These are phyloP conservation scores for Platanista minor DNA, from an alignment of 2,113 vertebrate species.

Conservation along the genomic window DNA sequence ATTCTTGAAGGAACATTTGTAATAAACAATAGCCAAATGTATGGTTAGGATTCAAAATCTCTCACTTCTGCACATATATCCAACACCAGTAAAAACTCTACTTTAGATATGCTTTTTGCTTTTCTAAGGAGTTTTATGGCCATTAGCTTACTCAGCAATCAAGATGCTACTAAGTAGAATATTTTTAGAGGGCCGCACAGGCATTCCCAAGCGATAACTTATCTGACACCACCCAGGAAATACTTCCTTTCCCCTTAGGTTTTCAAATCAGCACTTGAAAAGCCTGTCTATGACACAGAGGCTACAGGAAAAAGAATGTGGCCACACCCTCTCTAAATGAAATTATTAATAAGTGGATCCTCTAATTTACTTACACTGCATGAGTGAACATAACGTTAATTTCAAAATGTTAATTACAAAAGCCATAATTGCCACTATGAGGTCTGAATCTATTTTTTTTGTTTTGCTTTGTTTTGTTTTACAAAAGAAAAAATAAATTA, in stretches of 20 bases:
- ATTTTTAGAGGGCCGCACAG: not conserved
- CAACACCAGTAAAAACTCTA: not conserved
- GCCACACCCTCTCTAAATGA: conserved; percentile 34
- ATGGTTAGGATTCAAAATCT: not conserved
- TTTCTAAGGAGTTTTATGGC: not conserved
- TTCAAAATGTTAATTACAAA: conserved; percentile 60
- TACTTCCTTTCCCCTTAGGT: conserved; percentile 24
- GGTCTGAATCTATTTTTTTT: not conserved
- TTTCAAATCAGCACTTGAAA: conserved; percentile 26
- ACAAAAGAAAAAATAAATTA: not conserved
- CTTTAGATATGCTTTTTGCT: not conserved
- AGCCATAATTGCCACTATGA: not conserved
- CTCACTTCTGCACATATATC: not conserved
- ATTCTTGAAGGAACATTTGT: not conserved
- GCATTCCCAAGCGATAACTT: not conserved
- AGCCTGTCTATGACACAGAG: conserved; percentile 50
- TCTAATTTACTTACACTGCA: not conserved
- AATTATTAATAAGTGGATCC: conserved; percentile 44
- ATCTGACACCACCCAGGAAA: conserved; percentile 18
- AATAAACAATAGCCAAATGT: not conserved
- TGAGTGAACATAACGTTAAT: conserved; percentile 57
- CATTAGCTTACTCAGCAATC: not conserved
- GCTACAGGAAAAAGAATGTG: not conserved
- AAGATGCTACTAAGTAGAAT: not conserved
- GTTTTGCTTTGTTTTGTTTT: not conserved